Evolutionary conservation across 2,113 vertebrate genomes (phyloP), one percentile per base, ranked within the genome.

Genomic region (Pangasianodon gigas): DNA sequence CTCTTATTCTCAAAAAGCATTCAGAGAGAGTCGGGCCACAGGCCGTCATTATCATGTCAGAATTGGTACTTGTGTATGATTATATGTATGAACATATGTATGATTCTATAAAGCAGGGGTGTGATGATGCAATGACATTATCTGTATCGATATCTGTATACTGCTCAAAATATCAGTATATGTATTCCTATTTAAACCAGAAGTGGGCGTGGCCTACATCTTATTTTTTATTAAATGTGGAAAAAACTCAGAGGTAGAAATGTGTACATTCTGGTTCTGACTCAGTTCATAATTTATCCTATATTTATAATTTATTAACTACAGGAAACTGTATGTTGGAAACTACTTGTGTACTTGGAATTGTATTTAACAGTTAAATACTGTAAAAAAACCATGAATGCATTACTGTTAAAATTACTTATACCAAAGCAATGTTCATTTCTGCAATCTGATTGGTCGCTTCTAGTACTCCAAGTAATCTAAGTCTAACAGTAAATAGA

Each of bases 1-100:
- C 92, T 95, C 92, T 94, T 93, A 95, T 95, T 96, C 94, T 94
- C 90, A 92, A 86, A 90, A 93, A 89, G 85, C 65, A 74, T 89
- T 92, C 90, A 56, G 87, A 82, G 89, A 58, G 88, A 92, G 93
- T 90, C 14, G 92, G 93, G 88, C 92, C 88, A 89, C 82, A 89
- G 92, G 92, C 93, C 91, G 79, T 92, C 89, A 90, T 94, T 94
- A 94, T 91, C 84, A 56, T 58, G 89, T 90, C 52, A 83, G 91
- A 93, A 93, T 94, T 92, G 94, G 93, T 94, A 94, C 84, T 29
- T 10, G 37, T 37, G 37, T 37, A 37, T 37, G 37, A 37, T 37
- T 37, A 37, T 37, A 37, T 37, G 37, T 37, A 37, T 37, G 24
- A 41, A 91, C 74, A 48, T 58, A 80, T 8, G 2, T 67, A 71